Conservation (phyloP, 2,797 vertebrate species). For the Muscicapa comitata region DNA sequence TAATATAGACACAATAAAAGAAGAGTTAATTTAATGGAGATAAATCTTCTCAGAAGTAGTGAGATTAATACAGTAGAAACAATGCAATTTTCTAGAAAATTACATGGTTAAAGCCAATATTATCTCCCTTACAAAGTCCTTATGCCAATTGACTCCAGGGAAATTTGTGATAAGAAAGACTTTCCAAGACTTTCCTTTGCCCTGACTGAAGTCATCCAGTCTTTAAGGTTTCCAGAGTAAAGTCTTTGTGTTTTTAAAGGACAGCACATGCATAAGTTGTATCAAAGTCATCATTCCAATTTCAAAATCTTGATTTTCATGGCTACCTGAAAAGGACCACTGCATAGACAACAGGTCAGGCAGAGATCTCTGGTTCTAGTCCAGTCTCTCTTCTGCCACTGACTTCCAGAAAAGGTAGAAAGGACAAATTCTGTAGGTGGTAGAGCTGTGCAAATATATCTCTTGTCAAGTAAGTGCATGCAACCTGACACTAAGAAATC, state of each 20-base stretch:
- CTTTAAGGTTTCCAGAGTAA: not conserved
- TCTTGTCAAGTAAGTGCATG: not conserved
- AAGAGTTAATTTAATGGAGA: not conserved
- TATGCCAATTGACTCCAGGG: not conserved
- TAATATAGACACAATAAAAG: not conserved
- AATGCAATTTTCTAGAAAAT: not conserved
- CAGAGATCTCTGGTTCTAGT: not conserved
- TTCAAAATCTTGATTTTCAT: not conserved
- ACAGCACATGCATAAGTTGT: not conserved
- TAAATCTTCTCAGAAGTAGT: not conserved
- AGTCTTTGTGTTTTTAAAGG: not conserved
- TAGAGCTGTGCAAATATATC: not conserved
- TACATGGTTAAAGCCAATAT: not conserved
- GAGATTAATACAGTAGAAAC: not conserved
- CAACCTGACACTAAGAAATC: not conserved
- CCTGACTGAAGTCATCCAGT: rapidly evolving
- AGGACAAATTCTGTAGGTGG: not conserved
- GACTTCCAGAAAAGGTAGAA: not conserved
- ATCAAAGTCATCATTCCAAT: not conserved
- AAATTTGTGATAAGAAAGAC: not conserved
- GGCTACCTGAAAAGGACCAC: not conserved
- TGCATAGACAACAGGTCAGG: not conserved
- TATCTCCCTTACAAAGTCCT: not conserved
- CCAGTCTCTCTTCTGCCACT: not conserved
- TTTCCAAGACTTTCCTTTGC: not conserved